Evolutionary conservation across 2,113 vertebrate genomes (phyloP).

Genomic region (Accipiter virgatus): DNA sequence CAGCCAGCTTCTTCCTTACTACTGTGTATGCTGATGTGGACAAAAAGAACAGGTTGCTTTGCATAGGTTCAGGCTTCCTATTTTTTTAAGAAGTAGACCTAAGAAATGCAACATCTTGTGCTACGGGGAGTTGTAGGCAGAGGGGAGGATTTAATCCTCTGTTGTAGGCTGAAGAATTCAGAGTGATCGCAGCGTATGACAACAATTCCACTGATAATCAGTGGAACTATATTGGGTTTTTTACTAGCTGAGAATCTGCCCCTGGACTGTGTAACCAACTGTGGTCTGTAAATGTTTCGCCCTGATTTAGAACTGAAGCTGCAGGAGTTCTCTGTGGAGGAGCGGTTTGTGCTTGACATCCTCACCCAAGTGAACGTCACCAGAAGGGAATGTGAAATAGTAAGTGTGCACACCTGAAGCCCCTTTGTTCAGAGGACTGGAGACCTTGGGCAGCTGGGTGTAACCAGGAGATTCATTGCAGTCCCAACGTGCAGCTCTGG

Average conservation of each 20-base stretch:
- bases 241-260: neutral
- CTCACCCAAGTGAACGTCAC: slow-evolving; percentile 94
- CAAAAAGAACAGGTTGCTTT: neutral
- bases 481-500: rapidly evolving
- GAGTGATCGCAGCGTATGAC: rapidly evolving
- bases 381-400: slow-evolving; percentile 82
- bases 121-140: neutral
- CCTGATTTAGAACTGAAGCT: slow-evolving; percentile 80
- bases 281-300: rapidly evolving
- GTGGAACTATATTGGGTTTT: neutral
- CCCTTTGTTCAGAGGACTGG: neutral
- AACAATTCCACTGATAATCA: no score
- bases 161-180: neutral
- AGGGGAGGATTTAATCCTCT: neutral
- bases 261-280: neutral
- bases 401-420: slow-evolving; percentile 60
- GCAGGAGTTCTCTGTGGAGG: slow-evolving; percentile 80
- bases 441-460: neutral
- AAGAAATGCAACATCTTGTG: neutral
- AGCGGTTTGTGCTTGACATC: slow-evolving; percentile 84
- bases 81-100: neutral
- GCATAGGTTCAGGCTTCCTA: neutral
- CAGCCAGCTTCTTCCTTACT: neutral
- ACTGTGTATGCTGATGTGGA: neutral
- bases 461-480: neutral